Evolutionary conservation across 2,888 invertebrate genomes (phyloP).

Genomic region (Mechanitis mazaeus): DNA sequence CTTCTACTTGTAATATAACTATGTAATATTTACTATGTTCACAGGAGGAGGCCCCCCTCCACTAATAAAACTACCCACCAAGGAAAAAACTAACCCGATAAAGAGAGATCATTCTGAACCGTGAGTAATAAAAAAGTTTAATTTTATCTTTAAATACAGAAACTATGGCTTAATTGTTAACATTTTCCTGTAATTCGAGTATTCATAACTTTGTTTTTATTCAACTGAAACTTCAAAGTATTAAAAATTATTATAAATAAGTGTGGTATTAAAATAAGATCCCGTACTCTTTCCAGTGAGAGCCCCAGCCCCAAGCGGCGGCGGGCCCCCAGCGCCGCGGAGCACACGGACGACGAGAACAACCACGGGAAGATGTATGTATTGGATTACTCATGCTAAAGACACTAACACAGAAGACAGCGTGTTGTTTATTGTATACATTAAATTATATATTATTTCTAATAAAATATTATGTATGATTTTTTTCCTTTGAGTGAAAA

Average conservation of each 20-base stretch:
- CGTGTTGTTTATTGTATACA: too few species aligned
- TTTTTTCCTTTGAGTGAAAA: too few species aligned
- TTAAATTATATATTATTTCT: too few species aligned
- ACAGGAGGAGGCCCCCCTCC: constrained; percentile 71
- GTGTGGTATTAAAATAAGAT: too few species aligned
- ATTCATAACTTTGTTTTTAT: too few species aligned
- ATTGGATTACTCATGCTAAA: neutral
- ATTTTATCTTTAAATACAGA: neutral
- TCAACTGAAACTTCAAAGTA: too few species aligned
- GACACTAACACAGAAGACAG: neutral
- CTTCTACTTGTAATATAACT: too few species aligned
- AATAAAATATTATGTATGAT: too few species aligned
- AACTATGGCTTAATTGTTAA: too few species aligned
- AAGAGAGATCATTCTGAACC: constrained; percentile 61
- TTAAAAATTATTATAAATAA: too few species aligned
- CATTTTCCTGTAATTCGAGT: too few species aligned
- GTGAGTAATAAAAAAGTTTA: constrained; percentile 42
- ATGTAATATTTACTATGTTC: neutral
- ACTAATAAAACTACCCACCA: constrained; percentile 57
- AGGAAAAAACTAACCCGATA: constrained; percentile 46
- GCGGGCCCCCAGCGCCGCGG: constrained; percentile 49
- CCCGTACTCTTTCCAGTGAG: constrained; percentile 42
- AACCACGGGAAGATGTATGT: constrained; percentile 44
- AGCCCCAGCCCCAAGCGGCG: constrained; percentile 62
- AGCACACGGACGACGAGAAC: constrained; percentile 60